A percentile compares a stretch with the other conserved stretches of the same genome.
Conservation (phyloP, 2,888 invertebrate genomes). For the Drosophila lacicola region DNA sequence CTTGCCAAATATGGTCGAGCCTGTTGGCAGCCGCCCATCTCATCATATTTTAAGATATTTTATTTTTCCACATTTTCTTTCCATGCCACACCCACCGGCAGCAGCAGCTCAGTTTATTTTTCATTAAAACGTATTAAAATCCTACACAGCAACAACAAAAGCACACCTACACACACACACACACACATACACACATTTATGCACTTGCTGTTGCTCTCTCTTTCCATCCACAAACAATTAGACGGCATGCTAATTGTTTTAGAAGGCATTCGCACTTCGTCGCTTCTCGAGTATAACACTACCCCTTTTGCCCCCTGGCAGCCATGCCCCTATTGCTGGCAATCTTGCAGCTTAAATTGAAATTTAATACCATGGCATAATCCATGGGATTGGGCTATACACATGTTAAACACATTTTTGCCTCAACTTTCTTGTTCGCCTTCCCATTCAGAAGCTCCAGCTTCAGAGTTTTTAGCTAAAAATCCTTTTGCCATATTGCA, state of each 20-base stretch:
- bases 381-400: constrained; percentile 73
- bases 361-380: constrained; percentile 76
- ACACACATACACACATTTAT: constrained; percentile 5
- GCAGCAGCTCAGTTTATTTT: constrained; percentile 61
- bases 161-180: constrained; percentile 7
- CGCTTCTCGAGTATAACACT: constrained; percentile 60
- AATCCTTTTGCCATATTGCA: constrained; percentile 65
- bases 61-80: constrained; percentile 39
- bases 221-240: constrained; percentile 62
- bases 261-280: constrained; percentile 76
- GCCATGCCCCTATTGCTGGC: constrained; percentile 13
- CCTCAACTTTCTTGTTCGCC: constrained; percentile 42
- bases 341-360: constrained; percentile 77
- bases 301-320: background rate
- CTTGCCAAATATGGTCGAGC: constrained; percentile 37
- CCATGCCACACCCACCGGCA: constrained; percentile 19
- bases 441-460: constrained; percentile 16
- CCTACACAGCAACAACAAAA: constrained; percentile 33
- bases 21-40: background rate
- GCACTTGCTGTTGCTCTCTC: constrained; percentile 9
- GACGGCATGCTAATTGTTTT: constrained; percentile 77
- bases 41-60: constrained; percentile 58
- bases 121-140: constrained; percentile 74
- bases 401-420: constrained; percentile 77
- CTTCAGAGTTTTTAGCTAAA: constrained; percentile 52